These are phyloP conservation scores for Chorisops tibialis DNA, from an alignment of 2,888 invertebrate species.

Conservation along the genomic window DNA sequence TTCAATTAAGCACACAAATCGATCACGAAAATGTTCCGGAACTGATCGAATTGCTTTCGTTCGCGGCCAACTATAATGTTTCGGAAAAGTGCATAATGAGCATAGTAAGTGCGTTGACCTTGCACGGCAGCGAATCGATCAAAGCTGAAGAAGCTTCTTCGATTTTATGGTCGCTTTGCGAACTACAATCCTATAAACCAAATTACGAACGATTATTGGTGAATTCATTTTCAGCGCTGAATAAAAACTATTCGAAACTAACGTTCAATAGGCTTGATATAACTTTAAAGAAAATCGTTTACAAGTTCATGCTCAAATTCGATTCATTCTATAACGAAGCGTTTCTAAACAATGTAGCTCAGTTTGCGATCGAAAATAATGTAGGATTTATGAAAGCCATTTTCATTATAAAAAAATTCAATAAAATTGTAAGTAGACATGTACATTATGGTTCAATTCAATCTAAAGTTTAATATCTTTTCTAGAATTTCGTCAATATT, in stretches of 20 bases:
- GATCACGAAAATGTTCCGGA: slow-evolving; percentile 56
- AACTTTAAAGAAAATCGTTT: slow-evolving; percentile 54
- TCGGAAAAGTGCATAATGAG: slow-evolving; percentile 56
- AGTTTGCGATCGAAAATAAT: slow-evolving; percentile 55
- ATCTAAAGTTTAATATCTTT: slow-evolving; percentile 32
- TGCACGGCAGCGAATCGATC: slow-evolving; percentile 52
- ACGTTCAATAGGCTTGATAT: slow-evolving; percentile 55
- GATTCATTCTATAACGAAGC: slow-evolving; percentile 61
- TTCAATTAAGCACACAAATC: slow-evolving; percentile 58
- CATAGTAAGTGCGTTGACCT: slow-evolving; percentile 55
- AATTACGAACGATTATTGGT: slow-evolving; percentile 56
- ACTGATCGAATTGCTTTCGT: slow-evolving; percentile 57
- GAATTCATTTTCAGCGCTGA: slow-evolving; percentile 55
- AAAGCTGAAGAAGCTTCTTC: slow-evolving; percentile 55
- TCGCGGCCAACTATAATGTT: slow-evolving; percentile 54
- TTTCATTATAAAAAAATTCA: slow-evolving; percentile 55
- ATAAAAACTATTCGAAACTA: slow-evolving; percentile 44
- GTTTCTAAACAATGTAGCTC: slow-evolving; percentile 58
- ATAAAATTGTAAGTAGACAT: slow-evolving; percentile 56
- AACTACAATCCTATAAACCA: slow-evolving; percentile 52
- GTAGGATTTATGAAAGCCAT: slow-evolving; percentile 55
- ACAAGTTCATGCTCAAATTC: slow-evolving; percentile 52
- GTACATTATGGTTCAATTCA: neutral
- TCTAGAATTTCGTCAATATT: slow-evolving; percentile 59
- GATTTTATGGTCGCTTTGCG: slow-evolving; percentile 58